phyloP scores from a whole-genome alignment of 1,140 invertebrate genomes.

The Lamellibrachia luymesi region DNA sequence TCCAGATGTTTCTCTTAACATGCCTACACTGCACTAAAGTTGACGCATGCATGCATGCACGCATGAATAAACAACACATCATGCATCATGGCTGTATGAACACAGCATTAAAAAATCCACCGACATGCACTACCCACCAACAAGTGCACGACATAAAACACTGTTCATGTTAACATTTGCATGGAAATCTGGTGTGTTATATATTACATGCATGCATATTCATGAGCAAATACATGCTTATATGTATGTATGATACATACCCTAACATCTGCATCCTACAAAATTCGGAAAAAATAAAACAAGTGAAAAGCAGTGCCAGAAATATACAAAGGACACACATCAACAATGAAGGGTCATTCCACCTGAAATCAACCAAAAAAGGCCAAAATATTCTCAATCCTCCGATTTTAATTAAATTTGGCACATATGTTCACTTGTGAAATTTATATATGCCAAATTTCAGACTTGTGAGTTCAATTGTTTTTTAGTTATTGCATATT shows the following conservation, averaged over 20 bases:
- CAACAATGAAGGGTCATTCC: too few relatives aligned
- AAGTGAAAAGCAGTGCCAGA: not conserved
- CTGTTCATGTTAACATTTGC: not conserved
- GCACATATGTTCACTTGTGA: too few relatives aligned
- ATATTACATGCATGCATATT: not conserved
- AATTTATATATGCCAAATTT: too few relatives aligned
- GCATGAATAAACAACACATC: not conserved
- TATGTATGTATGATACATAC: constrained; percentile 15
- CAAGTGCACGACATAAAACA: not conserved
- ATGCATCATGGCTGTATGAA: not conserved
- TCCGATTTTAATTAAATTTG: too few relatives aligned
- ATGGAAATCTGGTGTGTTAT: not conserved
- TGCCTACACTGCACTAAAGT: not conserved
- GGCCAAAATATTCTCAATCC: too few relatives aligned
- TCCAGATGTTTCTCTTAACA: too few relatives aligned
- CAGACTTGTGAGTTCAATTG: too few relatives aligned
- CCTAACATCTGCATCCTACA: constrained; percentile 26
- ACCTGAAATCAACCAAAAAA: too few relatives aligned
- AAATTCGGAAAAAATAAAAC: not conserved
- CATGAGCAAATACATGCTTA: not conserved
- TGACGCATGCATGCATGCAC: not conserved
- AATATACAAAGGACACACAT: not conserved
- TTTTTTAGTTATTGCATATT: too few relatives aligned
- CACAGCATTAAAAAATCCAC: not conserved
- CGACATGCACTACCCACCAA: not conserved